These are phyloP conservation scores for Sycophila texana DNA, from an alignment of 2,888 invertebrate species.

Conservation along the genomic window DNA sequence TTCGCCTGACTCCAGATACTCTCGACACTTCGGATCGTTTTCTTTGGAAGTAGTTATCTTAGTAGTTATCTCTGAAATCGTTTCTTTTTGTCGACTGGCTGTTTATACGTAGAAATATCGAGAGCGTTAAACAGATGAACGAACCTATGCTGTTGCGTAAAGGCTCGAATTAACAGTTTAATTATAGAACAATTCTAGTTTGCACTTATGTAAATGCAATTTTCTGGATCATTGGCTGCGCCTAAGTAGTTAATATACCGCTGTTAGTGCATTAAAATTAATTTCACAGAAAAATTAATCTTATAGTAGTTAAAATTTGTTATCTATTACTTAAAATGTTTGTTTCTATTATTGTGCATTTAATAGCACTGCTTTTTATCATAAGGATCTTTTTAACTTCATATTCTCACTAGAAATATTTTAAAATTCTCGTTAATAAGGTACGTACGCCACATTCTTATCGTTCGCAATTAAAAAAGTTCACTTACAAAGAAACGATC, in stretches of 20 bases:
- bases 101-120: neutral
- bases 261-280: too few species aligned
- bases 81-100: neutral
- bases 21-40: neutral
- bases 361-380: too few species aligned
- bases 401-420: neutral
- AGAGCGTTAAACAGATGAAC: neutral
- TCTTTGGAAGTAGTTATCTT: neutral
- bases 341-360: too few species aligned
- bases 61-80: neutral
- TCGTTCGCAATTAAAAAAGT: too few species aligned
- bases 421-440: too few species aligned
- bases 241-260: too few species aligned
- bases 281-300: too few species aligned
- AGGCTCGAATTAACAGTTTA: neutral
- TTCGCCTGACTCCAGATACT: neutral
- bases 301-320: too few species aligned
- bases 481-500: neutral
- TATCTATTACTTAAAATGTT: too few species aligned
- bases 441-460: too few species aligned
- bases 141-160: neutral
- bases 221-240: constrained; percentile 17
- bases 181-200: constrained; percentile 8
- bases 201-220: constrained; percentile 8
- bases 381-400: neutral